Base-by-base conservation (phyloP, 2,888 invertebrate genomes). In the Dolichopus griseipennis region DNA sequence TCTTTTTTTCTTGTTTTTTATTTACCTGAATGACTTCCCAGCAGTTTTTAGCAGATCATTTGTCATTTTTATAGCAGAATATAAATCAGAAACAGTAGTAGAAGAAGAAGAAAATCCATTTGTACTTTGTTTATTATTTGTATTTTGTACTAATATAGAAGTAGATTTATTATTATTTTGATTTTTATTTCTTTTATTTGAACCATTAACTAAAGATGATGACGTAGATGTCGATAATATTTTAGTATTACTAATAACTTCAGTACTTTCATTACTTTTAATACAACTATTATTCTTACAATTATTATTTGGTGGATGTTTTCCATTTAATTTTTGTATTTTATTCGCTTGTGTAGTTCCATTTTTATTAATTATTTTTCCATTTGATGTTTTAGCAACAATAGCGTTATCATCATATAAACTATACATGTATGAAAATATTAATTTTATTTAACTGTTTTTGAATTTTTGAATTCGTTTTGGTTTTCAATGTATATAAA, bases 21-120 rank as follows among this genome's bases (percentile, higher is more conserved):
- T 76, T 81, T 81, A 81, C 81, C 81, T 81, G 80, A 78, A 81
- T 78, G 81, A 81, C 81, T 81, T 80, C 78, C 77, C 81, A 77
- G 78, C 81, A 77, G 75, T 77, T 78, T 79, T 81, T 79, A 79
- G 78, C 75, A 79, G 78, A 77, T 79, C 75, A 72, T 74, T 69
- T 64, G 69, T 65, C 20, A 69, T 68, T 66, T 69, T 69, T 62
- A 63, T 6, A 9, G 67, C 20, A 52, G n/a, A 12, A 65, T 61
- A 21, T 63, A 37, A 64, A 67, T 64, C 34, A 67, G 71, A 68
- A 73, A 74, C 72, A 73, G 72, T 72, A 68, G 27, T 27, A 27
- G 27, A 27, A 27, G 27, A 27, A 27, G 34, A 41, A 34, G 64
- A 65, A 65, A 64, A 22, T 67, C 76, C 75, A 76, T 76, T 76